Evolutionary conservation across 2,113 vertebrate species (phyloP), one percentile per base, ranked within the genome.

Genomic region (Daboia siamensis): DNA sequence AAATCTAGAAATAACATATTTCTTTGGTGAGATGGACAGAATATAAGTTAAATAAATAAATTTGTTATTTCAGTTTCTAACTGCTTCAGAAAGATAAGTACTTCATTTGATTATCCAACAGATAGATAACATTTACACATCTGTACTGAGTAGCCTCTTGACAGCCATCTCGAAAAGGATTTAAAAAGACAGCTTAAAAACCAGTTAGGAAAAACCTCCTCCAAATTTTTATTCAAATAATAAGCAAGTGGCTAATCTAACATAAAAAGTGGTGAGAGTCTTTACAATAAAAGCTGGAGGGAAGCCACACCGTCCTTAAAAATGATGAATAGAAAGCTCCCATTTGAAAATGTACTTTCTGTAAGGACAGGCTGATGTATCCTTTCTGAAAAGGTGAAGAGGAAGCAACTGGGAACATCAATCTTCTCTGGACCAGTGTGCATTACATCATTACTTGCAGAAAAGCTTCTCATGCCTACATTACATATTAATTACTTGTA

Each of bases 401-500:
- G 6, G 33, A 80, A 33, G 69, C 69, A 39, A 80, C 69, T 80
- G 69, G 69, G 69, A 80, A 80, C 33, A 80, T 2, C 69, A 80
- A 39, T 80, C 69, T 39, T 80, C 69, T 44, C 33, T 9, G 39
- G 33, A 80, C 33, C 33, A 44, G 17, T 44, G 33, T 80, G 74
- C 15, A 80, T 80, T 80, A 44, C 33, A 44, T 44, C 17, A 44
- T 80, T 80, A 80, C 21, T 80, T 80, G 17, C 33, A 80, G 33
- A 17, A 44, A 39, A 44, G 74, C 33, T 80, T 46, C 55, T 86
- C 57, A 59, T 64, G 20, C 80, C 64, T 56, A 9, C 2, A 90
- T 64, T 90, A 56, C 33, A 90, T 23, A 74, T 91, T 89, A 91
- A 91, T 93, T 86, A 46, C 23, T 33, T 55, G 46, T 89, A 84